A percentile compares a stretch with the other conserved stretches of the same genome.
These are phyloP conservation scores for Calliopsis andreniformis DNA, from an alignment of 1,140 invertebrate genomes.

Conservation along the genomic window DNA sequence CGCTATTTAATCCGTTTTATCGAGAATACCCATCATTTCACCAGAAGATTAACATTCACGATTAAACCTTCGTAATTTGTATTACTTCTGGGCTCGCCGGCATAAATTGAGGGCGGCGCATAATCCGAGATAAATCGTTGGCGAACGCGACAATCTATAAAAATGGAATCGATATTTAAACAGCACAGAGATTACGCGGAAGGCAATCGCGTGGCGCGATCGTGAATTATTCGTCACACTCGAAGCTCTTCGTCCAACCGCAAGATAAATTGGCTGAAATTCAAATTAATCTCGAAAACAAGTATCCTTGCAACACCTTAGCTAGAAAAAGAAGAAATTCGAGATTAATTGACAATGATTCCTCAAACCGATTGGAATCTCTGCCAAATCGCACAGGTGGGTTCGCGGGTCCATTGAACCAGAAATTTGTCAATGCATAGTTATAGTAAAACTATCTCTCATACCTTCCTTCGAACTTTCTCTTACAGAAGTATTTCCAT, in stretches of 20 bases:
- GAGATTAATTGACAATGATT: too few relatives aligned
- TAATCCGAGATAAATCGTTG: constrained; percentile 43
- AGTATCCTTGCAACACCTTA: too few relatives aligned
- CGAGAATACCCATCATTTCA: not conserved
- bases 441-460: constrained; percentile 28
- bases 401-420: constrained; percentile 26
- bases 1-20: constrained; percentile 10
- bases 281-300: constrained; percentile 26
- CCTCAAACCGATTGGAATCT: too few relatives aligned
- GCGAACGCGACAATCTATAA: constrained; percentile 42
- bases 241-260: constrained; percentile 14
- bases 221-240: constrained; percentile 45
- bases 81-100: not conserved
- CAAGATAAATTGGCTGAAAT: constrained; percentile 46
- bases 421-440: constrained; percentile 38
- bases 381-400: too few relatives aligned
- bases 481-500: constrained; percentile 41
- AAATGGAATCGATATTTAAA: constrained; percentile 49
- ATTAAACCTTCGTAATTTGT: constrained; percentile 34
- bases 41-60: constrained; percentile 25
- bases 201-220: constrained; percentile 36
- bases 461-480: not conserved
- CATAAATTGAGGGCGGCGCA: constrained; percentile 30
- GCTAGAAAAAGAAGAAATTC: too few relatives aligned
- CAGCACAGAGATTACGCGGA: constrained; percentile 29